Evolutionary conservation across 2,113 vertebrate species (phyloP).

Genomic region (Pavo muticus): DNA sequence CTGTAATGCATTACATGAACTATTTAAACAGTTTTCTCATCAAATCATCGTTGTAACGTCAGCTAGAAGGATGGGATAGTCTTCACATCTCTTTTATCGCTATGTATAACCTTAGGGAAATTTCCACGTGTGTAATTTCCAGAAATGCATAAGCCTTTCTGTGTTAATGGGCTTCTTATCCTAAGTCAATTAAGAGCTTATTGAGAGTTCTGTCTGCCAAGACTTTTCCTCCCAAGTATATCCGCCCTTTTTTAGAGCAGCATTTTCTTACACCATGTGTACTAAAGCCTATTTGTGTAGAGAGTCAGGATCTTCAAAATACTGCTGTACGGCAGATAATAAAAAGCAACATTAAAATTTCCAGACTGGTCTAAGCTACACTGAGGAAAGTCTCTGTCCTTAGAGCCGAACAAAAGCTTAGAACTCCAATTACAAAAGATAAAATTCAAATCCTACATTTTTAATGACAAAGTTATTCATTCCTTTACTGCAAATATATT

Average conservation of each 20-base stretch:
- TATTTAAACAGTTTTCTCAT: neutral
- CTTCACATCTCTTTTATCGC: neutral
- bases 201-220: slow-evolving; percentile 22
- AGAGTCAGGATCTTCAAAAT: neutral
- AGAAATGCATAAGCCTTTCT: neutral
- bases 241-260: neutral
- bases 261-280: neutral
- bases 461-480: neutral
- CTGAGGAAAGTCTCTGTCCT: neutral
- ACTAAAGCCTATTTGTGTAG: neutral
- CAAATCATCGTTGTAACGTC: neutral
- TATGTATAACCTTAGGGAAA: neutral
- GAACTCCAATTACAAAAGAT: neutral
- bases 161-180: slow-evolving; percentile 19
- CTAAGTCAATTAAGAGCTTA: slow-evolving; percentile 40
- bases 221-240: neutral
- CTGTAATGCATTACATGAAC: neutral
- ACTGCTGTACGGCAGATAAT: neutral
- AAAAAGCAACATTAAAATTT: neutral
- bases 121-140: neutral
- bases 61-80: neutral
- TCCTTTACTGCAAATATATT: neutral
- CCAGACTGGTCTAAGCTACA: neutral
- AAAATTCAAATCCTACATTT: neutral
- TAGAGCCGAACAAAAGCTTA: neutral